These are phyloP conservation scores for Clunio marinus DNA, from an alignment of 2,888 invertebrate species.

Conservation along the genomic window DNA sequence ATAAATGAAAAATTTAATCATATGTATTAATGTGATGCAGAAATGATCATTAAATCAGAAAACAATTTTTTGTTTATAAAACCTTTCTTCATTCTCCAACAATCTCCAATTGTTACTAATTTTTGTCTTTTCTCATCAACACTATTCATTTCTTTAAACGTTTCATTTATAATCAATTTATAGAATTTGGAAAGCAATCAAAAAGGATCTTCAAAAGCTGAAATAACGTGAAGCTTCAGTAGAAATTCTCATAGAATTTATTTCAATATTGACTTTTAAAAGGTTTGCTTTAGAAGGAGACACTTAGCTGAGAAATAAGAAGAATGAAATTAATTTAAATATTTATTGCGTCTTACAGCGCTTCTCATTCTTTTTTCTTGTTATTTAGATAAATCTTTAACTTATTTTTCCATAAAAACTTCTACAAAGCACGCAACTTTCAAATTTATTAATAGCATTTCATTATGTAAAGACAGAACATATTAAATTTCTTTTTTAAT, in stretches of 20 bases:
- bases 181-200: slow-evolving; percentile 19
- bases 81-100: neutral
- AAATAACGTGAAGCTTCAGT: neutral
- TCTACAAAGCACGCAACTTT: no score
- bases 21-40: neutral
- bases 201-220: neutral
- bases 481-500: no score
- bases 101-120: neutral
- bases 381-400: no score
- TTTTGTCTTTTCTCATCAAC: slow-evolving; percentile 4
- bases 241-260: no score
- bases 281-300: slow-evolving; percentile 9
- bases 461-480: no score
- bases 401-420: no score
- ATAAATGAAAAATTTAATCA: slow-evolving; percentile 5
- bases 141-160: neutral
- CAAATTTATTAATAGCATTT: no score
- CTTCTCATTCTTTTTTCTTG: neutral
- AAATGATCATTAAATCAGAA: neutral
- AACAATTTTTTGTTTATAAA: neutral
- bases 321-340: slow-evolving; percentile 10
- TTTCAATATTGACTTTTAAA: no score
- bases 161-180: slow-evolving; percentile 20
- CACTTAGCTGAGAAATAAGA: slow-evolving; percentile 27
- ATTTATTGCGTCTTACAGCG: slow-evolving; percentile 15